Base-by-base conservation (phyloP, 23 tunicate species). In the Trididemnum miniatum region DNA sequence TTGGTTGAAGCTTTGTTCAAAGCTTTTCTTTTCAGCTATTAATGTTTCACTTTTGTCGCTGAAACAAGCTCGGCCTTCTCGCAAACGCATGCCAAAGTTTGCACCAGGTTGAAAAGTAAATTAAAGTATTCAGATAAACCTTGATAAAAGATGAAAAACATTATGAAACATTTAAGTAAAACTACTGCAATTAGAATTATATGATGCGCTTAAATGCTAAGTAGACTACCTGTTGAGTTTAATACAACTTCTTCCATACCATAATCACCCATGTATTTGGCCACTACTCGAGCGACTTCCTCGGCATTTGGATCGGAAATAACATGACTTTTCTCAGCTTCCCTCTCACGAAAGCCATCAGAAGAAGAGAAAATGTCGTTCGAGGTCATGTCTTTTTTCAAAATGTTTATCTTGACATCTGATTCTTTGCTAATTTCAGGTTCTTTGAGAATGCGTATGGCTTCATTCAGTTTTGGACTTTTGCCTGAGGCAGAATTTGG, bases 241-340 rank as follows among this genome's bases (percentile, higher is more conserved):
- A 62, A 20, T 4, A 20, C 26, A n/a, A 12, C 67, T 4, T 20
- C 27, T 20, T 5, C 67, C 5, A 12, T 62, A 4, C 22, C 29
- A n/a, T 62, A 20, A 62, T n/a, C 27, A 20, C 22, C 29, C 67
- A 62, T 62, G 67, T 62, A 62, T 62, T 62, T 62, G 26, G 67
- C 29, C 5, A 25, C 67, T 15, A 62, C 29, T 62, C 22, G 15
- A n/a, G 67, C 67, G 4, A 62, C 67, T 62, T 62, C 67, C 5
- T 62, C 5, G 22, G 67, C 29, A n/a, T 62, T 62, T 4, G 67
- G 29, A 26, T 62, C 67, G 15, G 54, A 44, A 7, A 44, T 44
- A 7, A 7, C 54, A n/a, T n/a, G n/a, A 15, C 12, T 44, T 9
- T 9, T 44, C 12, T 44, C 15, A 7, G 9, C 15, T 7, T 44